These are phyloP conservation scores for Melangyna quadrimaculata DNA, from an alignment of 2,888 invertebrate genomes.

Conservation along the genomic window DNA sequence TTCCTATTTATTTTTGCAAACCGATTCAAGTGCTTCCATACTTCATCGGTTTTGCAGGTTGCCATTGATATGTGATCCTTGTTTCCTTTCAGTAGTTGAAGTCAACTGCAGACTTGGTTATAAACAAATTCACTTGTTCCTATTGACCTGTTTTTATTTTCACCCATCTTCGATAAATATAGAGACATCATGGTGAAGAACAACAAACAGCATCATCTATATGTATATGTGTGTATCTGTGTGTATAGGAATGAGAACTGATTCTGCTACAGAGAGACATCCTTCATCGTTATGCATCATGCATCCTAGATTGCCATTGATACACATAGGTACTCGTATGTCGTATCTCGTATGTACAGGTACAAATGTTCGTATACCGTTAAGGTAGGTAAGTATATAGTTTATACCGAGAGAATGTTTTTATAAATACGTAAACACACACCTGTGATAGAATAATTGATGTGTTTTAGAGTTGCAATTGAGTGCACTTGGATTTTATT, in stretches of 20 bases:
- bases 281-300: constrained; percentile 14
- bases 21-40: constrained; percentile 13
- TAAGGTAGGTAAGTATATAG: not conserved
- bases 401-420: constrained; percentile 11
- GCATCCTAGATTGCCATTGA: constrained; percentile 25
- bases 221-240: too few relatives aligned
- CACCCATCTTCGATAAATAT: constrained; percentile 19
- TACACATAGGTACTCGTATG: constrained; percentile 10
- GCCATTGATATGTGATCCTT: constrained; percentile 37
- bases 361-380: not conserved
- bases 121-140: constrained; percentile 46
- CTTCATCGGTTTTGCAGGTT: constrained; percentile 46
- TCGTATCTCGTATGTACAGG: not conserved
- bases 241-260: not conserved
- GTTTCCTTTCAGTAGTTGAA: constrained; percentile 10
- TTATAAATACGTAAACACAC: constrained; percentile 42
- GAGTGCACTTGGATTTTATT: constrained; percentile 61
- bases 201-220: not conserved
- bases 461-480: constrained; percentile 56
- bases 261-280: not conserved
- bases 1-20: not conserved
- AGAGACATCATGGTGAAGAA: not conserved
- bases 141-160: constrained; percentile 35
- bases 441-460: constrained; percentile 69
- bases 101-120: constrained; percentile 33